A percentile compares a stretch with the other conserved stretches of the same genome.
phyloP scores from a whole-genome alignment of 2,113 vertebrate genomes.

The Hydropotes inermis region DNA sequence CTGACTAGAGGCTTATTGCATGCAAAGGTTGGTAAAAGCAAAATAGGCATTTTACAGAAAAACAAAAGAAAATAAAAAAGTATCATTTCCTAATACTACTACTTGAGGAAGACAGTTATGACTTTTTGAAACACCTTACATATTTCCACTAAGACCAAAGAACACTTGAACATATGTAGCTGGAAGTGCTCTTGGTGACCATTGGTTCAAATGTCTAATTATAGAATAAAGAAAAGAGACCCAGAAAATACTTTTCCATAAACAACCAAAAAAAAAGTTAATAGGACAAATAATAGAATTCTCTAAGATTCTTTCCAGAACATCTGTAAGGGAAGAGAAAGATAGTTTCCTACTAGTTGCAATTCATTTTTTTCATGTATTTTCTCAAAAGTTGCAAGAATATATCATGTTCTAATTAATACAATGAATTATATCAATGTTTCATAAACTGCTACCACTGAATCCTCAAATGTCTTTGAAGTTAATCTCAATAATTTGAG shows the following conservation, averaged over 20 bases:
- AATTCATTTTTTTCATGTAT: background rate
- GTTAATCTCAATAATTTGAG: background rate
- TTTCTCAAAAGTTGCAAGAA: background rate
- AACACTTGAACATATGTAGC: background rate
- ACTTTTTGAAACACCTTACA: background rate
- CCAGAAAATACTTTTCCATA: background rate
- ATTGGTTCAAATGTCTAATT: background rate
- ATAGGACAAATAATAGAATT: background rate
- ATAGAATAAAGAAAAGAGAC: background rate
- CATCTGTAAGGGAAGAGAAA: background rate
- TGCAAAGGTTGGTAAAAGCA: background rate
- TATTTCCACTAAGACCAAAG: background rate
- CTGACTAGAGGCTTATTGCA: background rate
- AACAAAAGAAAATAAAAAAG: background rate
- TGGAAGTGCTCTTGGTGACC: background rate
- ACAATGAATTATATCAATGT: background rate
- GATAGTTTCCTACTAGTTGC: background rate
- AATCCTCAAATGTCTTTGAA: background rate
- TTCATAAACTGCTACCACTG: background rate
- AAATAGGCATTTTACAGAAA: background rate
- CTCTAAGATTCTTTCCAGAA: background rate
- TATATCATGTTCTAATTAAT: background rate
- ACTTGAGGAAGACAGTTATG: background rate
- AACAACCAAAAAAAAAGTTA: background rate
- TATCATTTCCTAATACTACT: background rate